Conservation (phyloP, 2,797 vertebrate genomes). For the Aulostomus chinensis region DNA sequence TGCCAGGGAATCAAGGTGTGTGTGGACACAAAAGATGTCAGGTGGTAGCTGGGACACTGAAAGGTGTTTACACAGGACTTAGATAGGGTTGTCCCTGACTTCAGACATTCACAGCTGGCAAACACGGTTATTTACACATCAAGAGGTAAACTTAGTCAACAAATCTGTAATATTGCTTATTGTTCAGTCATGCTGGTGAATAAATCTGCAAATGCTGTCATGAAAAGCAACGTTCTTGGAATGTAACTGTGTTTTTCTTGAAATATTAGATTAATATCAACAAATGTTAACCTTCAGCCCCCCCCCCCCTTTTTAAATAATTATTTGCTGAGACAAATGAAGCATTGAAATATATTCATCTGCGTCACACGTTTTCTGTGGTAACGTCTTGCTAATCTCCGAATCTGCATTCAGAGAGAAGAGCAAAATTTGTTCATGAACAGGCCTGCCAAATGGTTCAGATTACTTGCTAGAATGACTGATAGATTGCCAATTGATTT, state of each 20-base stretch:
- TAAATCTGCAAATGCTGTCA: too few relatives aligned
- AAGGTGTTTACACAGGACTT: slow-evolving; percentile 66
- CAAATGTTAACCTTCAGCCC: too few relatives aligned
- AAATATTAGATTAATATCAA: too few relatives aligned
- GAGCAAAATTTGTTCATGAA: slow-evolving; percentile 61
- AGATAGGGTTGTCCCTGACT: slow-evolving; percentile 39
- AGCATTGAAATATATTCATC: too few relatives aligned
- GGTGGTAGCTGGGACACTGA: slow-evolving; percentile 52
- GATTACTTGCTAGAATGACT: slow-evolving; percentile 56
- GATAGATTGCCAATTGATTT: slow-evolving; percentile 68
- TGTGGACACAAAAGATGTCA: slow-evolving; percentile 55
- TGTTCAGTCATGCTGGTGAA: background rate
- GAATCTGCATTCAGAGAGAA: slow-evolving; percentile 54
- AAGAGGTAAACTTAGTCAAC: slow-evolving; percentile 35
- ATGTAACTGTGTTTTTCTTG: too few relatives aligned
- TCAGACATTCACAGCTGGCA: slow-evolving; percentile 40
- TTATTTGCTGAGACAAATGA: too few relatives aligned
- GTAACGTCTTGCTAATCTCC: slow-evolving; percentile 41
- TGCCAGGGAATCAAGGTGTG: slow-evolving; percentile 67
- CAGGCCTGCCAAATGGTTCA: slow-evolving; percentile 48
- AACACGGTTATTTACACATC: slow-evolving; percentile 47
- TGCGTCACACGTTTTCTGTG: too few relatives aligned
- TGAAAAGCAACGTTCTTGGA: too few relatives aligned
- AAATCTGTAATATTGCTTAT: slow-evolving; percentile 3
- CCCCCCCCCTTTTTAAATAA: too few relatives aligned